A percentile compares a stretch with the other conserved stretches of the same genome.
phyloP scores from a whole-genome alignment of 2,113 vertebrate species.

The Proterorhinus semilunaris region DNA sequence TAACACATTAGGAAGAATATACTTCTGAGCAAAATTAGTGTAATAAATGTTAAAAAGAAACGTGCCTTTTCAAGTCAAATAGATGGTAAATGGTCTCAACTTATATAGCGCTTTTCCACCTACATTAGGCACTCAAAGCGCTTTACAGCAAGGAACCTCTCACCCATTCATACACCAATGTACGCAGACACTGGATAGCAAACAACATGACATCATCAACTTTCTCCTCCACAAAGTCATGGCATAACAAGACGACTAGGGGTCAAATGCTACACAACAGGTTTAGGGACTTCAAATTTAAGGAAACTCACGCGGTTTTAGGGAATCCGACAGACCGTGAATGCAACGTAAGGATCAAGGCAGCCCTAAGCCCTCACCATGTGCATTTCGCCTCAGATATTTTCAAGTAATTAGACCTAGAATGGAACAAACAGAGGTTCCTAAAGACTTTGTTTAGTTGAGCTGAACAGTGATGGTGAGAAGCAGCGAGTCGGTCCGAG shows the following conservation, averaged over 20 bases:
- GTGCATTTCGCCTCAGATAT: background rate
- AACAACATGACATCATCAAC: no score
- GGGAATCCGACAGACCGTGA: conserved; percentile 18
- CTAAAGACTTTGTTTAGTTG: background rate
- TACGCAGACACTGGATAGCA: no score
- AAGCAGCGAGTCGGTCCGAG: background rate
- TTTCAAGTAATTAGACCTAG: background rate
- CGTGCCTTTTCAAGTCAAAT: no score
- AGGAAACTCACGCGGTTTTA: background rate
- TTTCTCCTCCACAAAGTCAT: no score
- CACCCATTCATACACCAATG: no score
- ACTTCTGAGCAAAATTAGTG: no score
- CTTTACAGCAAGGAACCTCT: no score
- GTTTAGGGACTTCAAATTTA: conserved; percentile 6
- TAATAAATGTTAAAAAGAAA: no score
- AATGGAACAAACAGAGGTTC: background rate
- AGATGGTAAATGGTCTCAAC: no score
- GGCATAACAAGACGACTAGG: background rate
- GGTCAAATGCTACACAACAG: conserved; percentile 1
- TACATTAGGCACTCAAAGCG: no score
- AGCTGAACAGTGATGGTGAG: background rate
- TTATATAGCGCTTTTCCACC: no score
- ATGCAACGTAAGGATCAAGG: conserved; percentile 20
- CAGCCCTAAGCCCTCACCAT: conserved; percentile 11
- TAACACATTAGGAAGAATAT: no score